phyloP scores from a whole-genome alignment of 2,113 vertebrate species.

The Vulpes ferrilata region DNA sequence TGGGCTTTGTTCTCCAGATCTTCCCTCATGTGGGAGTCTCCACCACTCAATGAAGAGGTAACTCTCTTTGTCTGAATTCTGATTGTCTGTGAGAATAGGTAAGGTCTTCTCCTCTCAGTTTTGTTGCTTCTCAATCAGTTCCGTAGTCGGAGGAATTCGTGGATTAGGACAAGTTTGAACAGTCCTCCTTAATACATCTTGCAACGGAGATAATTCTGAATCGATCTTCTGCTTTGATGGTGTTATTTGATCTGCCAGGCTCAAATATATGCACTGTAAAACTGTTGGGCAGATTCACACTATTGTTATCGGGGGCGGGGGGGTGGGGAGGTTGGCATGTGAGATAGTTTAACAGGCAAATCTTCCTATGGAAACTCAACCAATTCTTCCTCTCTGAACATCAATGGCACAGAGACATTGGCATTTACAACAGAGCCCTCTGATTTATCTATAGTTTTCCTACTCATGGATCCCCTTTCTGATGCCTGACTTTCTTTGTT shows the following conservation, averaged over 20 bases:
- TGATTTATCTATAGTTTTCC: constrained; percentile 50
- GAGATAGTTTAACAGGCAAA: constrained; percentile 57
- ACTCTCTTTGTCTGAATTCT: constrained; percentile 76
- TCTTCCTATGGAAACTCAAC: constrained; percentile 79
- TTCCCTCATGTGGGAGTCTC: constrained; percentile 67
- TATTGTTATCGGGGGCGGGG: neutral
- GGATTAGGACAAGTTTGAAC: constrained; percentile 75
- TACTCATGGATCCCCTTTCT: constrained; percentile 59
- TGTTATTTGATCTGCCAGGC: constrained; percentile 90
- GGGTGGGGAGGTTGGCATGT: neutral
- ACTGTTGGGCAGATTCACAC: neutral
- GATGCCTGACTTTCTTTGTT: constrained; percentile 68
- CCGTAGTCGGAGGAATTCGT: constrained; percentile 72
- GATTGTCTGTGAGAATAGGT: constrained; percentile 55
- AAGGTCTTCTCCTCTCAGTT: constrained; percentile 80
- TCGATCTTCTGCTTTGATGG: constrained; percentile 91
- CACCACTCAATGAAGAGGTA: constrained; percentile 73
- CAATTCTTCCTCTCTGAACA: constrained; percentile 59
- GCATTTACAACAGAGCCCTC: constrained; percentile 58
- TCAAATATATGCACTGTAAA: constrained; percentile 79
- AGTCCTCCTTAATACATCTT: constrained; percentile 75
- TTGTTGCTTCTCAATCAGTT: constrained; percentile 71
- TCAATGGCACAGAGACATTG: constrained; percentile 28
- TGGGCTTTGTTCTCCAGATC: constrained; percentile 75
- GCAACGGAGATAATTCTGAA: constrained; percentile 76